Percentiles rank a stretch among this genome's conserved stretches.
Evolutionary conservation across 2,797 vertebrate genomes (phyloP).

Genomic region (Bradypus variegatus): DNA sequence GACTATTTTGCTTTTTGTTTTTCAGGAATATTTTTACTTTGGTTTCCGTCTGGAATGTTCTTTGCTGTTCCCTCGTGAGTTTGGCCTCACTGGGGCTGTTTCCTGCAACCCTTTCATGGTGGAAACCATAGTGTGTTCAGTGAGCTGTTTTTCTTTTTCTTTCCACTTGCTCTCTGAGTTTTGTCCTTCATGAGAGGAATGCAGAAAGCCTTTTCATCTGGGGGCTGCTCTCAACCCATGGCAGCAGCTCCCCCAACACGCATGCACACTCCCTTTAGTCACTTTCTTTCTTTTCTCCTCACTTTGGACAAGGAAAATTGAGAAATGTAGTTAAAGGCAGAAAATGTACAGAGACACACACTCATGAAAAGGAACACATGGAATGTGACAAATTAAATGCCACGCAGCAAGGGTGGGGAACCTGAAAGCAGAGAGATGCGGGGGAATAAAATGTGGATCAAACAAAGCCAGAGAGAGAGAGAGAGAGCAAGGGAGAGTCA

Average conservation of each 20-base stretch:
- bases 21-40: constrained; percentile 8
- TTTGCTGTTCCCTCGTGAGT: background rate
- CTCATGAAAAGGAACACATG: constrained; percentile 41
- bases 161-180: background rate
- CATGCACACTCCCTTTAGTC: background rate
- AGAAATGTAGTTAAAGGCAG: background rate
- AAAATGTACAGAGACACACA: background rate
- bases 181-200: background rate
- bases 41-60: constrained; percentile 40
- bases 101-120: background rate
- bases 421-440: constrained; percentile 17
- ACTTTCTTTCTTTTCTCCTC: constrained; percentile 1
- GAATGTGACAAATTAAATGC: constrained; percentile 67
- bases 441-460: constrained; percentile 52
- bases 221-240: constrained; percentile 1
- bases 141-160: background rate
- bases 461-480: constrained; percentile 49
- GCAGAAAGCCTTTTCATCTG: constrained; percentile 57
- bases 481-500: background rate
- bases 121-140: background rate
- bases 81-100: background rate
- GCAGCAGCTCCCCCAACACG: background rate
- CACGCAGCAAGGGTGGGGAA: constrained; percentile 60
- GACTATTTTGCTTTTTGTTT: background rate
- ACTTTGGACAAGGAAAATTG: background rate